Evolutionary conservation across 1,140 invertebrate genomes (phyloP), one percentile per base, ranked within the genome.

Genomic region (Ylistrum balloti): DNA sequence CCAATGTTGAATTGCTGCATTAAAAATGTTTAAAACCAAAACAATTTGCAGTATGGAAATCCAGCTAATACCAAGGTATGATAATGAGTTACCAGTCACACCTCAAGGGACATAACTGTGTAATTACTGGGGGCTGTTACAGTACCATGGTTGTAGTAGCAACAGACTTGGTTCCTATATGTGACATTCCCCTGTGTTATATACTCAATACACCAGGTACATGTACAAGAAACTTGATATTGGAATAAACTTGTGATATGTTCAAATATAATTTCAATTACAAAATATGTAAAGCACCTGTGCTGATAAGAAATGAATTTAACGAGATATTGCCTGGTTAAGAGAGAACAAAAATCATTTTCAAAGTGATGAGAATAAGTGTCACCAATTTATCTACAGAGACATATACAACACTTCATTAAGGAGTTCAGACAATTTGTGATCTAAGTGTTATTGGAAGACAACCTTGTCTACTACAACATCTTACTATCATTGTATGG

Each of bases 211-310:
- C 7, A 28, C 56, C 28, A 74, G 56, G 13, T 28, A 74, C 56
- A 74, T 74, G 7, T 74, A n/a, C n/a, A 28, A 74, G n/a, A 28
- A 74, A 5, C 9, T 1, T 74, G 22, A 74, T 74, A 74, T 74
- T 28, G 13, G 56, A 74, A 74, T 74, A 74, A 74, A 74, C 11
- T 28, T 74, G 56, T 74, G 56, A 74, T 74, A 74, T 74, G 56
- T 74, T 74, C 22, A 74, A 74, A 22, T 28, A 74, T 28, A 74
- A 28, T 74, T 74, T 74, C 28, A 74, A 74, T 74, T 9, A 74
- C n/a, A 74, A 17, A 45, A 13, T 9, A 17, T 74, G 28, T 74
- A 74, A 74, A 28, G 56, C 56, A 74, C 56, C 56, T 74, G 56
- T 74, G 56, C 56, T 28, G 1, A 9, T 11, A 74, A 74, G 20